Evolutionary conservation across 2,888 invertebrate species (phyloP), one percentile per base, ranked within the genome.

Genomic region (Nemapogon koenigi): DNA sequence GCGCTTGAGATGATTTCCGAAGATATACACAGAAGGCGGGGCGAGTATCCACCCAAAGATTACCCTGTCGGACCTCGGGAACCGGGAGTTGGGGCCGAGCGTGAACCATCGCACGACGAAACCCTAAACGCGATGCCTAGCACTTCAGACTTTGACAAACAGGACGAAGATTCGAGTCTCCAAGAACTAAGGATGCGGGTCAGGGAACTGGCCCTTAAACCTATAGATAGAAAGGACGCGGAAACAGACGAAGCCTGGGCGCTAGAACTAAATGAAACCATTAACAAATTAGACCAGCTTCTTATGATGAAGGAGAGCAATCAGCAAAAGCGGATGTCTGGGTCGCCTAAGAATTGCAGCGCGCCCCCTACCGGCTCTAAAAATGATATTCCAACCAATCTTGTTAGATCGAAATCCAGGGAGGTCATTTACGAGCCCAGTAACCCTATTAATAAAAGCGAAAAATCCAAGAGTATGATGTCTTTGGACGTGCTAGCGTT

Each of bases 1-100:
- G 87, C 89, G 45, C 79, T 97, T 17, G 96, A 96, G 63, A 86
- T 88, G 49, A 96, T 97, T 43, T 95, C 95, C 6, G 94, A 95
- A 69, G 93, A 94, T 57, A 95, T 94, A 47, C 94, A 94, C 60
- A 84, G 85, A 55, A 78, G 88, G 7, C 66, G 82, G 37, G 85
- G 85, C 35, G 82, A 82, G 32, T 79, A 75, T 28, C 72, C 64
- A 1, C 71, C 71, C 0, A 73, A 73, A 32, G 68, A 82, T 51
- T 62, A 69, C 17, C 79, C 80, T 0, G 78, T 80, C 0, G 80
- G 81, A 0, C 75, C 78, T 0, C 62, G 87, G 31, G 88, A 89
- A 51, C 90, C 90, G 0, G 90, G 90, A 1, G 90, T 90, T 1
- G 90, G 90, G 0, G 89, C 90, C 0, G 90, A 90, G 67, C 62